Evolutionary conservation across 2,797 vertebrate species (phyloP), one percentile per base, ranked within the genome.

Genomic region (Coluber constrictor): DNA sequence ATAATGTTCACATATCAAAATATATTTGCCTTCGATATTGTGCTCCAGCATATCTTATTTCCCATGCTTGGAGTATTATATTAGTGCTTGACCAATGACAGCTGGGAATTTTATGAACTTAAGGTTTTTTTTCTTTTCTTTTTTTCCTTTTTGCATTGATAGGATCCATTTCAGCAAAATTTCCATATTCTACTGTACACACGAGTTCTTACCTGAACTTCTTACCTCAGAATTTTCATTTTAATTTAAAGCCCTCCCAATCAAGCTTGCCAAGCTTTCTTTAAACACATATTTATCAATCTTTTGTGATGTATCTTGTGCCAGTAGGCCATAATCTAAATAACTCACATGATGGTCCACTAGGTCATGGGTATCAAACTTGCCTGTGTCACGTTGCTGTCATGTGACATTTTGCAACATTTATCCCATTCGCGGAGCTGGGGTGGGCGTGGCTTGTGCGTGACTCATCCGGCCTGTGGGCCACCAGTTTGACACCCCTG

Each of bases 381-480:
- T 1, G 9, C 25, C 25, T 3, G 1, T 27, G 25, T 61, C 25
- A 61, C 8, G 0, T 27, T 61, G 60, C 25, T 9, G 3, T 27
- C 60, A 27, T 9, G 3, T 61, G 8, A 27, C 9, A 0, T 61
- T 60, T 60, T 8, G 1, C 7, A 7, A 60, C 5, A 60, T 60
- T 61, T 61, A 27, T 61, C 25, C 60, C 9, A 27, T 61, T 61
- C 25, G 1, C 0, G 0, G 9, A 61, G 25, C 25, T 54, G 3
- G 9, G 60, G 25, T 61, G 25, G 25, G 25, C 9, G 2, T 27
- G 3, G 9, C 3, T 9, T 27, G 25, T 3, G 1, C 23, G 3
- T 27, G 9, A 11, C 9, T 3, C 9, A 11, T 61, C 25, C 3
- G 0, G 9, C 9, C 25, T 9, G 3, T 1, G 8, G 23, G 23